Evolutionary conservation across 1,140 invertebrate genomes (phyloP), one percentile per base, ranked within the genome.

Genomic region (Orussus abietinus): DNA sequence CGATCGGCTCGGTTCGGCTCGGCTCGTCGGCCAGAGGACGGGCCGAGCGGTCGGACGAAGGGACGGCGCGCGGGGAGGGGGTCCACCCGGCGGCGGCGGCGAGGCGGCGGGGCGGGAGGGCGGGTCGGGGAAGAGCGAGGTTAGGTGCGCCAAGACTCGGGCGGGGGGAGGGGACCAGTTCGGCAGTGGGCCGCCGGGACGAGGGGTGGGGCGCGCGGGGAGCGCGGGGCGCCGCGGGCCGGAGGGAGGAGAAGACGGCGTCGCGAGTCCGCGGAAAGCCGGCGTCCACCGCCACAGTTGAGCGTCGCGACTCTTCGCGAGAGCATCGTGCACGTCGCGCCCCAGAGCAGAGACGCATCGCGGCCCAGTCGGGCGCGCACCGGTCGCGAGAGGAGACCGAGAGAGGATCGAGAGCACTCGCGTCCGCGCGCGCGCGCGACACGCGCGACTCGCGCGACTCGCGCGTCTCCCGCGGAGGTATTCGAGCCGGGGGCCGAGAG

Each of bases 201-300:
- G 15, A 17, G n/a, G 13, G 34, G 34, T n/a, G 22, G 36, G 25
- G 28, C 17, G 11, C 12, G 1, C 2, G 7, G 12, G 6, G 26
- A 37, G 12, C 19, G 6, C 2, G 28, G 22, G 40, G 22, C 10
- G 13, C 22, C 7, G 15, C 20, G 31, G 9, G 14, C 25, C 26
- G 17, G 22, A 28, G 36, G 34, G 46, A 18, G 25, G 25, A 32
- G 49, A 47, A 36, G 49, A 37, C 51, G 50, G 47, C 49, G 48
- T 48, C 42, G 53, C 45, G 44, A 51, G 53, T 50, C 53, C 47
- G 45, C 40, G 46, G 38, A 49, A 55, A 53, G 31, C 45, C 47
- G 48, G 43, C 49, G 51, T 51, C 48, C 55, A 48, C 48, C 51
- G 49, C 42, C 39, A 51, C 55, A 64, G 59, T 61, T 53, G 53